phyloP scores from a whole-genome alignment of 2,888 invertebrate genomes.

The Lordiphosa fenestrarum region DNA sequence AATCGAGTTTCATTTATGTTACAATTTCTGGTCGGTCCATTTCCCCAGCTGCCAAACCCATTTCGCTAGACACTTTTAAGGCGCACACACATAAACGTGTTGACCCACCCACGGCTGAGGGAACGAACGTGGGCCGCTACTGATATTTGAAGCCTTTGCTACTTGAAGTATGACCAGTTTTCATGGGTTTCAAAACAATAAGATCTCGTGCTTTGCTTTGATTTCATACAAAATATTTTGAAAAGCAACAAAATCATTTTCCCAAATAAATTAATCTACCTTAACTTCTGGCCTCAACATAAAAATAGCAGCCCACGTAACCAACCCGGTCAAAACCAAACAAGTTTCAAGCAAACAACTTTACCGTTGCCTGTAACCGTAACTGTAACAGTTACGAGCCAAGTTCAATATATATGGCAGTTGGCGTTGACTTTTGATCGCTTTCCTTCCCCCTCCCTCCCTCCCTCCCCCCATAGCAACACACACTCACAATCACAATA shows the following conservation, averaged over 20 bases:
- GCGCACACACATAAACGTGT: not conserved
- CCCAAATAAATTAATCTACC: no score
- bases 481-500: constrained; percentile 1
- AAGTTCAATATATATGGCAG: constrained; percentile 57
- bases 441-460: constrained; percentile 29
- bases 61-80: constrained; percentile 10
- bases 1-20: constrained; percentile 7
- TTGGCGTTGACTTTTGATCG: constrained; percentile 71
- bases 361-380: constrained; percentile 56
- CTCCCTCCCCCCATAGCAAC: not conserved
- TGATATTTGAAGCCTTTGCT: no score
- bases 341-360: constrained; percentile 58
- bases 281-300: no score
- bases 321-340: constrained; percentile 22
- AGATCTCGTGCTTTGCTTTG: no score
- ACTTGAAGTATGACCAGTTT: no score
- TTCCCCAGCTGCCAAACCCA: constrained; percentile 7
- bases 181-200: no score
- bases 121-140: no score
- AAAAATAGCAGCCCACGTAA: not conserved
- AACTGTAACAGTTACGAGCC: constrained; percentile 53
- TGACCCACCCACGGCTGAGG: not conserved
- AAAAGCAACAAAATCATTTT: not conserved
- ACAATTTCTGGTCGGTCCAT: constrained; percentile 7
- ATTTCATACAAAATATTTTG: no score